Base-by-base conservation (phyloP, 2,888 invertebrate genomes). In the Cybosia mesomella region DNA sequence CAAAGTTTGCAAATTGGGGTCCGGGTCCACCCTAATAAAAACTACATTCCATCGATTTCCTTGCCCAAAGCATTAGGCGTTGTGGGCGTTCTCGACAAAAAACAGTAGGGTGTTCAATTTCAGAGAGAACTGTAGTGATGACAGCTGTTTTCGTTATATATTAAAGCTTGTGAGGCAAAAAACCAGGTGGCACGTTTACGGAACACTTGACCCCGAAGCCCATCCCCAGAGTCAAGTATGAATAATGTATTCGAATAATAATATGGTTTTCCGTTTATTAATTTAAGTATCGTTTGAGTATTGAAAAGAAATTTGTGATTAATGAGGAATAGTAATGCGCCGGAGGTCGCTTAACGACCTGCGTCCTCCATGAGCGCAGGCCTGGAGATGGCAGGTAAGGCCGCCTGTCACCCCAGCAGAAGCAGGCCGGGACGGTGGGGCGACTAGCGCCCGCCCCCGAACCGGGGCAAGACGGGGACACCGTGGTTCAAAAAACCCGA, bases 121-220 rank as follows among this genome's bases (percentile, higher is more conserved):
- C 61, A 60, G 39, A 57, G 55, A 21, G 58, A 24, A 22, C 58
- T 43, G 57, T 64, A 36, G 59, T 58, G 58, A 53, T 61, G 64
- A 70, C 70, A 67, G 61, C 43, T 70, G 67, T 70, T 67, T 67
- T 61, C 61, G 67, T 65, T 61, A 61, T 58, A 61, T 18, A 10
- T 36, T 5, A 54, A 58, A 34, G 22, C 36, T 58, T n/a, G 15
- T 13, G 60, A 34, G 61, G 43, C 64, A 66, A 70, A 70, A 67
- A 67, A 28, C n/a, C 58, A 64, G 57, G 55, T 53, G 60, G 49
- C 67, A 58, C 64, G 61, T 67, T 67, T 70, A 64, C 43, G 32
- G 67, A 67, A 64, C 54, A 39, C 58, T 63, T 67, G 67, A 64
- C 64, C 67, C 67, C 21, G 34, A 59, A 59, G 28, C 18, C n/a